phyloP scores from a whole-genome alignment of 2,113 vertebrate species.

The Solea solea region DNA sequence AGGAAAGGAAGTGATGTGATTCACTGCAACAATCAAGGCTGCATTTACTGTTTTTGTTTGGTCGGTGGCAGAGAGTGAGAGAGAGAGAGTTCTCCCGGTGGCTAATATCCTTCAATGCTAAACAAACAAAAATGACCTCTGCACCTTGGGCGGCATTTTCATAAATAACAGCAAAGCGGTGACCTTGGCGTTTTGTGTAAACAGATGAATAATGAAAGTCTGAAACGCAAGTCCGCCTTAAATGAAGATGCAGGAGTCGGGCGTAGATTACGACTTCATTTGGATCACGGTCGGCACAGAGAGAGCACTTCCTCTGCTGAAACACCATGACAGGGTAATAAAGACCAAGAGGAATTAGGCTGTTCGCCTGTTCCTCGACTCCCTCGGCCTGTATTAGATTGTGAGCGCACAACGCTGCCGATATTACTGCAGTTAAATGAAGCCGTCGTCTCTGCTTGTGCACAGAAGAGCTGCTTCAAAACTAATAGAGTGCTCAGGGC shows the following conservation, averaged over 20 bases:
- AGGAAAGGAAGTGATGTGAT: slow-evolving; percentile 22
- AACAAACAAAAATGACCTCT: slow-evolving; percentile 15
- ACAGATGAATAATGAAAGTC: slow-evolving; percentile 15
- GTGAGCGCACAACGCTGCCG: slow-evolving; percentile 34
- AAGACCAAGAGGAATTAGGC: slow-evolving; percentile 40
- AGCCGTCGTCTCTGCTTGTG: slow-evolving; percentile 40
- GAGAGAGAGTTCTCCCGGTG: neutral
- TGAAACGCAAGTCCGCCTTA: slow-evolving; percentile 30
- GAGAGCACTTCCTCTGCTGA: slow-evolving; percentile 37
- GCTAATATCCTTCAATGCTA: neutral
- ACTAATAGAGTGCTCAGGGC: slow-evolving; percentile 34
- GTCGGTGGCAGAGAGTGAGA: neutral
- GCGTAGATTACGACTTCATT: slow-evolving; percentile 45
- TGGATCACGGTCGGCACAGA: slow-evolving; percentile 37
- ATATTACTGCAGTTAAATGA: slow-evolving; percentile 54
- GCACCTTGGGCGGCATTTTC: slow-evolving; percentile 16
- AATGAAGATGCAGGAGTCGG: neutral
- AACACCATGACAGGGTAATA: slow-evolving; percentile 55
- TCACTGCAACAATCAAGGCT: slow-evolving; percentile 27
- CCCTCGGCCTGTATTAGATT: slow-evolving; percentile 62
- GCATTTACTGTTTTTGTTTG: slow-evolving; percentile 1
- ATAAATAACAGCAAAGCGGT: slow-evolving; percentile 15
- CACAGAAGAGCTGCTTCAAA: too few species aligned
- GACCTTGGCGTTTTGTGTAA: neutral
- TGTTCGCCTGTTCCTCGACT: slow-evolving; percentile 31